Evolutionary conservation across 2,113 vertebrate species (phyloP).

Genomic region (Zapornia atra): DNA sequence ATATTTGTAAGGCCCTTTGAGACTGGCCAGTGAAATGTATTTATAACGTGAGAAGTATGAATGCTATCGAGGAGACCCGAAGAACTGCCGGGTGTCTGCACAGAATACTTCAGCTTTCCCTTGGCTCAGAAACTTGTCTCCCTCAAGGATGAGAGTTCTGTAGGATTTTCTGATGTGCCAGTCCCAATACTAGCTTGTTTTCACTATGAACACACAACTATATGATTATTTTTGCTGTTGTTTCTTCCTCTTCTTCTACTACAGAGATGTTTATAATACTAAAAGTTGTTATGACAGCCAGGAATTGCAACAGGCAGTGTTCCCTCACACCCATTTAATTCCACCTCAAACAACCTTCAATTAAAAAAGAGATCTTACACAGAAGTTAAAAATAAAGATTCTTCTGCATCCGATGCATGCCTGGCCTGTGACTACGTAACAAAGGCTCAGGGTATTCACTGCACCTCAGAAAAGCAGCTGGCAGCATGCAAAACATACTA

Average conservation of each 20-base stretch:
- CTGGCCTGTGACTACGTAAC: background rate
- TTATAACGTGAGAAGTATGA: background rate
- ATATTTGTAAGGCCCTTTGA: slow-evolving; percentile 1
- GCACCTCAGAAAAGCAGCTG: background rate
- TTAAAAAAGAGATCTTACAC: background rate
- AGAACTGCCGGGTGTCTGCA: background rate
- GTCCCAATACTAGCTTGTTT: background rate
- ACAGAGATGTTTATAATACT: background rate
- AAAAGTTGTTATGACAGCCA: background rate
- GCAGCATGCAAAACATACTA: background rate
- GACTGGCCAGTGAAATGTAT: background rate
- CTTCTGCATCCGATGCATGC: background rate
- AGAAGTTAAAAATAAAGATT: background rate
- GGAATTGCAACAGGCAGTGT: background rate
- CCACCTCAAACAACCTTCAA: background rate
- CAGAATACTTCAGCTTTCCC: background rate
- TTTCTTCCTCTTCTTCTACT: background rate
- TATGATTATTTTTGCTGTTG: background rate
- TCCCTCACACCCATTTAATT: background rate
- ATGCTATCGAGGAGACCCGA: background rate
- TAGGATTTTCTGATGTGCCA: background rate
- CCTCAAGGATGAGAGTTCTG: background rate
- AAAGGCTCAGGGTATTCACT: background rate
- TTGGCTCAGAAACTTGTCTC: background rate
- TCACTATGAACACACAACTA: background rate